Evolutionary conservation across 2,113 vertebrate genomes (phyloP).

Genomic region (Microcebus jonahi): DNA sequence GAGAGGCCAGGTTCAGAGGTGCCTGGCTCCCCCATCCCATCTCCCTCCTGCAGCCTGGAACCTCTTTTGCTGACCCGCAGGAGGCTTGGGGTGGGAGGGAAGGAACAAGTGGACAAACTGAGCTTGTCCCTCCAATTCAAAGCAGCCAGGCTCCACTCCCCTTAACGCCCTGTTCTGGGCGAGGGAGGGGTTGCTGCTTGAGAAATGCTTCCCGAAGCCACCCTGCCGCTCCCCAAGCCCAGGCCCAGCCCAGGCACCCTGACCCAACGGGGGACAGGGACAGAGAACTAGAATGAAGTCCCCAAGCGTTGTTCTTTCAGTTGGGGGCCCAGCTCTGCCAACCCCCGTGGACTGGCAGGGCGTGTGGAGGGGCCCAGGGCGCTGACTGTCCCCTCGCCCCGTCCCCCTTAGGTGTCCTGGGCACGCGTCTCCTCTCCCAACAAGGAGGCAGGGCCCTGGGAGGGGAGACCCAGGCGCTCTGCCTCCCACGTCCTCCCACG

Average conservation of each 20-base stretch:
- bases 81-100: not conserved
- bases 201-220: not conserved
- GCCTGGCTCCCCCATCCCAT: not conserved
- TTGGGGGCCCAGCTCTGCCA: not conserved
- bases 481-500: not conserved
- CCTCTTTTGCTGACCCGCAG: not conserved
- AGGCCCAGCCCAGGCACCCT: not conserved
- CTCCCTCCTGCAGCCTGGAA: not conserved
- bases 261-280: not conserved
- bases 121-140: not conserved
- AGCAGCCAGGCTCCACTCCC: not conserved
- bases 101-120: not conserved
- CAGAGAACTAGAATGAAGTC: not conserved
- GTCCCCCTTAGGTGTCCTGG: too few species aligned
- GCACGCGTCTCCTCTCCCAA: not conserved
- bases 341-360: not conserved
- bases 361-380: not conserved
- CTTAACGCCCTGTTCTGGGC: not conserved
- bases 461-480: not conserved
- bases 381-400: not conserved
- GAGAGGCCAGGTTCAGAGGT: not conserved
- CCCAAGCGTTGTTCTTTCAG: not conserved
- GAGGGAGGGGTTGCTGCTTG: fast-evolving
- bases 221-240: not conserved
- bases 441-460: not conserved